Percentiles rank a stretch among this genome's conserved stretches.
Conservation (phyloP, 2,797 vertebrate species). For the Sardinella longiceps region DNA sequence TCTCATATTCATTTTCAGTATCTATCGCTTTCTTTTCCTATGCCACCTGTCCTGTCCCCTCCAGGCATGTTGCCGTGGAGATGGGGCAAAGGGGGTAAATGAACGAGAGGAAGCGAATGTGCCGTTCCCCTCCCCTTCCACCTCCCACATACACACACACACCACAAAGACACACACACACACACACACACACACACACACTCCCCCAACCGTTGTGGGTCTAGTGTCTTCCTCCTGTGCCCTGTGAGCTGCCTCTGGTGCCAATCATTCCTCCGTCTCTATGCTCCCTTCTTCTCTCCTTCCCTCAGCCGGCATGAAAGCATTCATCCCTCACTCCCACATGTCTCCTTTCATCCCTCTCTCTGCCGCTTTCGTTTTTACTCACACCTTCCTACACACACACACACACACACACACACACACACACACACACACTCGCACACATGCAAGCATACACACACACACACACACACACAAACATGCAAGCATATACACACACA, state of each 20-base stretch:
- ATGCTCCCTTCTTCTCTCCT: conserved; percentile 59
- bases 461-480: background rate
- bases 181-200: conserved; percentile 10
- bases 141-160: conserved; percentile 21
- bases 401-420: background rate
- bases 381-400: background rate
- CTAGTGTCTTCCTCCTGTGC: conserved; percentile 58
- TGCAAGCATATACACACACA: background rate
- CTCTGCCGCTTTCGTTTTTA: conserved; percentile 12
- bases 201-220: conserved; percentile 53
- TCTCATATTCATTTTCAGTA: conserved; percentile 8
- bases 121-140: background rate
- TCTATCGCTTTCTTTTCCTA: conserved; percentile 69
- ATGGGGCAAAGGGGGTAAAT: conserved; percentile 69
- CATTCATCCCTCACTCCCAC: conserved; percentile 1
- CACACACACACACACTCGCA: background rate
- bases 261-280: conserved; percentile 48
- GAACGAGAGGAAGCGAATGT: conserved; percentile 54
- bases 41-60: conserved; percentile 70
- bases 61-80: conserved; percentile 75
- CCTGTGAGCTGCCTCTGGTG: conserved; percentile 64
- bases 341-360: conserved; percentile 17
- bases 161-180: background rate
- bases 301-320: conserved; percentile 52
- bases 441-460: background rate